Evolutionary conservation across 2,888 invertebrate genomes (phyloP), one percentile per base, ranked within the genome.

Genomic region (Tipula lateralis): DNA sequence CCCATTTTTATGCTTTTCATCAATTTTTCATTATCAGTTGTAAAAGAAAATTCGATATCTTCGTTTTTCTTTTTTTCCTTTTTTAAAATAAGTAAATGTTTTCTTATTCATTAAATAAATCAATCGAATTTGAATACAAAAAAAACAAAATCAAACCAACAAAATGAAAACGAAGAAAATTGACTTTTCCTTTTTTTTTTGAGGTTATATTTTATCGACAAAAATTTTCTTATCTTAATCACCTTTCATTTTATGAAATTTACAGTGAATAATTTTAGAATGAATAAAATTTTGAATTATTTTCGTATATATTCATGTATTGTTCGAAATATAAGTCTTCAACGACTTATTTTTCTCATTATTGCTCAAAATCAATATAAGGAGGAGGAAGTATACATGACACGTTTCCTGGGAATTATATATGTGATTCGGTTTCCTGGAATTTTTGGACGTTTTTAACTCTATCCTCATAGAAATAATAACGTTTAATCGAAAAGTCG

Each of bases 11-110:
- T 29, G 29, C 29, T 81, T 29, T 81, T 81, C 81, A 81, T 81
- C 81, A 81, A 81, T 81, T 81, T 81, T 81, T 81, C 81, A 81
- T 81, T 81, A 81, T 81, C 81, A 50, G 44, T 50, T 50, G 44
- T 50, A 50, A 50, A 50, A 50, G 44, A 50, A 50, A 50, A 50
- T 50, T 36, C 36, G 9, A 36, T 36, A 36, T 36, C 36, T 16
- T 66, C 66, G 19, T 50, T 50, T 66, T 81, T 81, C 29, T 81
- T 29, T 29, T 81, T 81, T 81, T 24, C 81, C 19, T n/a, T 81
- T 30, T 81, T 81, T 50, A 50, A 50, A 50, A 50, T 50, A 81
- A 81, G 81, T 81, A 13, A 29, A 29, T 81, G 29, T 81, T 81
- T 81, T 81, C 81, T 29, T 81, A 29, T 81, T 81, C 81, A 81